phyloP scores from a whole-genome alignment of 2,888 invertebrate species.

The Aleiodes alternator region DNA sequence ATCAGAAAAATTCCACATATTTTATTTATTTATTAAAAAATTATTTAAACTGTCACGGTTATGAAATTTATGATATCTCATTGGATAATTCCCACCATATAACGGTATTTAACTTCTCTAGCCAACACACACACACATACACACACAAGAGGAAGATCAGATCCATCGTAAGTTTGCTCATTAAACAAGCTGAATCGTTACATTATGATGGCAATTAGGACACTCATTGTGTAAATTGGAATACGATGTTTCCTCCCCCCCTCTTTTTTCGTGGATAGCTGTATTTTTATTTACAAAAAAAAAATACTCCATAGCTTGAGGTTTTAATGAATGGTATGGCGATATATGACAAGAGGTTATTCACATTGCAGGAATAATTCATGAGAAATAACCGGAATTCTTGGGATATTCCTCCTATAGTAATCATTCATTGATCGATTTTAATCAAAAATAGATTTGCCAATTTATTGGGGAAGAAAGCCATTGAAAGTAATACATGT shows the following conservation, averaged over 20 bases:
- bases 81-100: slow-evolving; percentile 36
- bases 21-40: too few relatives aligned
- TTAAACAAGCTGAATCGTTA: slow-evolving; percentile 35
- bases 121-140: too few relatives aligned
- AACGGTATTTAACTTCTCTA: slow-evolving; percentile 19
- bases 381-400: too few relatives aligned
- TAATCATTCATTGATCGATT: too few relatives aligned
- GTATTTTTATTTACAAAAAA: slow-evolving; percentile 1
- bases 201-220: slow-evolving; percentile 47
- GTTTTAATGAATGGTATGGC: too few relatives aligned
- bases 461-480: too few relatives aligned
- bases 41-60: slow-evolving; percentile 54
- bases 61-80: slow-evolving; percentile 60
- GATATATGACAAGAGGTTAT: slow-evolving; percentile 12
- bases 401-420: too few relatives aligned
- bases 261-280: slow-evolving; percentile 6
- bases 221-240: slow-evolving; percentile 10
- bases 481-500: too few relatives aligned
- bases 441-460: too few relatives aligned
- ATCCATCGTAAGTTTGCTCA: slow-evolving; percentile 33
- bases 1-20: too few relatives aligned
- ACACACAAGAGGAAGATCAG: slow-evolving; percentile 14
- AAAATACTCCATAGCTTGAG: too few relatives aligned
- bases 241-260: not conserved
- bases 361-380: not conserved